phyloP scores from a whole-genome alignment of 2,113 vertebrate genomes.

The Apodemus speciosus region DNA sequence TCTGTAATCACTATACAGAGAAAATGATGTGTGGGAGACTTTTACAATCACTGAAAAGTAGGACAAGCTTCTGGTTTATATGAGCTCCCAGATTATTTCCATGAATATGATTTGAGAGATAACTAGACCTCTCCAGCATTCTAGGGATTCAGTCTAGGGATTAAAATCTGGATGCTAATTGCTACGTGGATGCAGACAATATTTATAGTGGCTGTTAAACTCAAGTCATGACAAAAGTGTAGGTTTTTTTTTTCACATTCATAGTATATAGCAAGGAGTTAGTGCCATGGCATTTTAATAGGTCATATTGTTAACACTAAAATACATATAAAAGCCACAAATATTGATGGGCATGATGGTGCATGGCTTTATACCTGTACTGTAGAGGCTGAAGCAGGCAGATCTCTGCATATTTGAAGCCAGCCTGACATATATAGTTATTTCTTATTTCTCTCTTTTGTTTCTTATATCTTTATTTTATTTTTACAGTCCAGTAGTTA shows the following conservation, averaged over 20 bases:
- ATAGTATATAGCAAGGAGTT: slow-evolving; percentile 5
- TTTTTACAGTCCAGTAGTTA: too few relatives aligned
- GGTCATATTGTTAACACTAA: background rate
- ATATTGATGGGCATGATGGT: background rate
- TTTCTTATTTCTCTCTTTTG: background rate
- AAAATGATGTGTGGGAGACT: background rate
- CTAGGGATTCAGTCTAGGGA: background rate
- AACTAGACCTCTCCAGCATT: background rate
- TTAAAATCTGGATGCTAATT: background rate
- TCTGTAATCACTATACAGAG: too few relatives aligned
- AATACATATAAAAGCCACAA: background rate
- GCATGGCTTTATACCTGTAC: background rate
- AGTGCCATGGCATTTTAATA: slow-evolving; percentile 13
- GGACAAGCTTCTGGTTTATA: background rate
- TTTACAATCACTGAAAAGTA: background rate
- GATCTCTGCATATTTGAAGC: background rate
- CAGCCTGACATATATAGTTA: background rate
- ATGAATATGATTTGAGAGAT: background rate
- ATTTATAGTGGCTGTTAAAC: slow-evolving; percentile 26
- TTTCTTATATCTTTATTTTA: too few relatives aligned
- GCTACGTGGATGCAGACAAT: background rate
- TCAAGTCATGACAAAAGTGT: background rate
- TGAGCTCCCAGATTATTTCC: background rate
- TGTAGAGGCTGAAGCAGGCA: too few relatives aligned
- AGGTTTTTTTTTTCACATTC: background rate